Evolutionary conservation across 2,888 invertebrate genomes (phyloP).

Genomic region (Eristalinus aeneus): DNA sequence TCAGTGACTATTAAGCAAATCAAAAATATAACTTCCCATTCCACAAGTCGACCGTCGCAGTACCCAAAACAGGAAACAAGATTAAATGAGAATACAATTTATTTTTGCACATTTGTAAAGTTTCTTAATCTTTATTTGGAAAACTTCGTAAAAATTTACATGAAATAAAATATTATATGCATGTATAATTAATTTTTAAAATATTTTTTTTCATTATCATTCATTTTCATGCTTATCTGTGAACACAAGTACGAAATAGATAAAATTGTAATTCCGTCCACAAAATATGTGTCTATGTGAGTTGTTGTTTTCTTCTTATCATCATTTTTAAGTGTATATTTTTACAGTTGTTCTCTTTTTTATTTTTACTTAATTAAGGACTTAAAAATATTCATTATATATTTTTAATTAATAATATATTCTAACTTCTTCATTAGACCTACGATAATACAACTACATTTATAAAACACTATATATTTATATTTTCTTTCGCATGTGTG

Average conservation of each 20-base stretch:
- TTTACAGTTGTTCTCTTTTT: constrained; percentile 59
- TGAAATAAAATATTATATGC: constrained; percentile 69
- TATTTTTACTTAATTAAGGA: constrained; percentile 60
- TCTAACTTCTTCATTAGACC: constrained; percentile 67
- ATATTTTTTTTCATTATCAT: constrained; percentile 48
- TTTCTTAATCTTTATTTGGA: constrained; percentile 78
- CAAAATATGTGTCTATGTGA: constrained; percentile 62
- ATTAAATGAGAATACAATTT: not conserved
- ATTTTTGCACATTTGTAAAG: constrained; percentile 63
- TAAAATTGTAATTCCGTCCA: constrained; percentile 60
- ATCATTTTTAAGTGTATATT: constrained; percentile 75
- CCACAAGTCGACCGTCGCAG: too few relatives aligned
- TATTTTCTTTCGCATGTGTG: constrained; percentile 56
- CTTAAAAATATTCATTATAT: constrained; percentile 61
- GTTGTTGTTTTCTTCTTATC: constrained; percentile 55
- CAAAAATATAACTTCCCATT: too few relatives aligned
- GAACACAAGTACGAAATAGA: constrained; percentile 68
- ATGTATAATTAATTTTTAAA: constrained; percentile 58
- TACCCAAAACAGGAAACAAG: too few relatives aligned
- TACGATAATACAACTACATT: constrained; percentile 71
- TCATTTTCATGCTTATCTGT: constrained; percentile 48
- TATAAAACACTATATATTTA: constrained; percentile 70
- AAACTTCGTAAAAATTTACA: constrained; percentile 74
- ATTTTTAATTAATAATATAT: constrained; percentile 54
- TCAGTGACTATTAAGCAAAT: too few relatives aligned